These are phyloP conservation scores for Forbesichthys agassizii DNA, from an alignment of 2,113 vertebrate species.

Conservation along the genomic window DNA sequence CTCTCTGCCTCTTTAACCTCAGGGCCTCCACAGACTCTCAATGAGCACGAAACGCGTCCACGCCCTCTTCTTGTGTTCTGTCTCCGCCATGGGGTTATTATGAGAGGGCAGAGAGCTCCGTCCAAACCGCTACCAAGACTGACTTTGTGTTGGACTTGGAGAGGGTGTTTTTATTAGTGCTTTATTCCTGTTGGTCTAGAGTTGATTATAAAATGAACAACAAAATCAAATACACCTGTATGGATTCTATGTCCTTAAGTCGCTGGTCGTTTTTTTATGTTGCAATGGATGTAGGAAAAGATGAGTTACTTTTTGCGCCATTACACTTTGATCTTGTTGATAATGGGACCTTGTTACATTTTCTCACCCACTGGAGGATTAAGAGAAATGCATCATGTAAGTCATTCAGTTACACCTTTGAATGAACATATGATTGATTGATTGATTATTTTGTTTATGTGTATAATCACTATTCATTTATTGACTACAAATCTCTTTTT, in stretches of 20 bases:
- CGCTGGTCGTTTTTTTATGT: constrained; percentile 23
- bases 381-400: constrained; percentile 34
- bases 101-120: constrained; percentile 31
- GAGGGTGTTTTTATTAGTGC: constrained; percentile 17
- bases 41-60: constrained; percentile 42
- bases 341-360: constrained; percentile 33
- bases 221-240: constrained; percentile 20
- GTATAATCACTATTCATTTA: constrained; percentile 36
- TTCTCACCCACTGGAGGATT: constrained; percentile 21
- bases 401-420: constrained; percentile 35
- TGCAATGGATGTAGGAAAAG: constrained; percentile 32
- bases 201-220: background rate
- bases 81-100: constrained; percentile 12
- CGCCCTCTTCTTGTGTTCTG: constrained; percentile 37
- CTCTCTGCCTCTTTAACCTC: constrained; percentile 74
- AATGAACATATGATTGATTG: constrained; percentile 51
- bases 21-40: constrained; percentile 71
- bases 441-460: constrained; percentile 25
- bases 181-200: constrained; percentile 17
- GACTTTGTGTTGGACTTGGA: constrained; percentile 38
- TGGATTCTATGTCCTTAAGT: constrained; percentile 20
- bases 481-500: constrained; percentile 25
- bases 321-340: constrained; percentile 33
- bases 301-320: constrained; percentile 19
- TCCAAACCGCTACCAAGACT: constrained; percentile 26